Evolutionary conservation across 2,888 invertebrate species (phyloP), one percentile per base, ranked within the genome.

Genomic region (Dugesia japonica): DNA sequence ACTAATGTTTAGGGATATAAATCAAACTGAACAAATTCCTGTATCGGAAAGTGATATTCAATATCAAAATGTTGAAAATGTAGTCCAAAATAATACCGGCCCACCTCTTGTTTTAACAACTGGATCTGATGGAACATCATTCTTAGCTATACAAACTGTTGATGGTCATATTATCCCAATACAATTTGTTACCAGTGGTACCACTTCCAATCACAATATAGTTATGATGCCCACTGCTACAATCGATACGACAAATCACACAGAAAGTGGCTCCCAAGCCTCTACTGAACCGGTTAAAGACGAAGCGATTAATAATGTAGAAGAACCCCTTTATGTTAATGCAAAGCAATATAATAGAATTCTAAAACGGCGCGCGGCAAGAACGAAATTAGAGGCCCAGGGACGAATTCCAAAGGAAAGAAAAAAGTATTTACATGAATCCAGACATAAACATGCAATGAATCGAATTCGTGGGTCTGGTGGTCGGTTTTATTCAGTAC

Each of bases 341-440:
- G 95, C 95, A 26, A 91, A 95, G 82, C 98, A 98, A 84, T 98
- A 97, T 86, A 90, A 93, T 83, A 88, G 95, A 78, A 98, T 98
- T 82, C 86, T 98, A 74, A 95, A 95, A 85, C 87, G 97, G 42
- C 87, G 98, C 71, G 92, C 92, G 81, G 97, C 95, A 0, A 28
- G 98, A 75, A 95, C 95, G 0, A 93, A 92, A 85, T 86, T 98
- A 72, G 95, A 97, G 85, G 92, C 92, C 0, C 89, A 90, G 82
- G 94, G 94, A 26, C 91, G 94, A 85, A 95, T 98, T 84, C 94
- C 95, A 0, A 95, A 97, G 86, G 92, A 94, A 84, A 87, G 97
- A 84, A 91, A 92, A 91, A 95, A 94, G 90, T 97, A 97, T 84
- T 87, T 97, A 17, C 95, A 97, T 82, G 95, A 95, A 85, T 95